phyloP scores from a whole-genome alignment of 2,113 vertebrate genomes.

The Tautogolabrus adspersus region DNA sequence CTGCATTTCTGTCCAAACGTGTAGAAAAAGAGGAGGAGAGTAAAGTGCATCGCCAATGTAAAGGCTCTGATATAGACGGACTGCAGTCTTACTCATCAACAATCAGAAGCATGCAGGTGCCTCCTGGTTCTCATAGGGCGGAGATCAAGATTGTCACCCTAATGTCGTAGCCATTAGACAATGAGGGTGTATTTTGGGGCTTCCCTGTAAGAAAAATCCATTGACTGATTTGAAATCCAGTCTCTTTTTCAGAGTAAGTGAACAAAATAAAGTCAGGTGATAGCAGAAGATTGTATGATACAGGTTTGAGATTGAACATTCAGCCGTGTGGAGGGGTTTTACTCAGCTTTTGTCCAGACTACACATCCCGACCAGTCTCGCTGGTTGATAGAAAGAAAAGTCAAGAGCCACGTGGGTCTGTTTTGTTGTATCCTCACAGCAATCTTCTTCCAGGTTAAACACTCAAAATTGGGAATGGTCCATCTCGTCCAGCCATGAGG shows the following conservation, averaged over 20 bases:
- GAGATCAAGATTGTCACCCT: conserved; percentile 55
- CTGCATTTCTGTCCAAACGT: conserved; percentile 52
- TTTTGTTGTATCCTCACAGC: conserved; percentile 28
- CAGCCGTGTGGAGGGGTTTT: conserved; percentile 46
- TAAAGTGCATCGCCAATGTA: conserved; percentile 83
- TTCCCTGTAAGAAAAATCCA: conserved; percentile 48
- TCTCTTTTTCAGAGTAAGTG: conserved; percentile 53
- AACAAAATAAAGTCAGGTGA: conserved; percentile 61
- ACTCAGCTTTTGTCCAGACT: conserved; percentile 44
- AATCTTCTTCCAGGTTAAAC: conserved; percentile 12
- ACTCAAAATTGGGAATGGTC: conserved; percentile 98
- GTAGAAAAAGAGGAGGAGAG: conserved; percentile 76
- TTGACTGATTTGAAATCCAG: conserved; percentile 59
- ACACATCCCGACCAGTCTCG: conserved; percentile 47
- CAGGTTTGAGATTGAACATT: conserved; percentile 59
- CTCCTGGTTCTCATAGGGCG: conserved; percentile 56
- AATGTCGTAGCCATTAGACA: conserved; percentile 47
- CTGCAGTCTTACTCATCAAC: conserved; percentile 61
- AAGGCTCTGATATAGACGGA: conserved; percentile 72
- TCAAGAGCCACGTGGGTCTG: conserved; percentile 64
- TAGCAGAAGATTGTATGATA: conserved; percentile 54
- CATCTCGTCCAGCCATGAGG: conserved; percentile 99
- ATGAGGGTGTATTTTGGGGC: conserved; percentile 32
- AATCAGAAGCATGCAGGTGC: conserved; percentile 80
- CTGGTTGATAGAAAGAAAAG: conserved; percentile 65